Evolutionary conservation across 2,888 invertebrate species (phyloP).

Genomic region (Napeogenes sylphis): DNA sequence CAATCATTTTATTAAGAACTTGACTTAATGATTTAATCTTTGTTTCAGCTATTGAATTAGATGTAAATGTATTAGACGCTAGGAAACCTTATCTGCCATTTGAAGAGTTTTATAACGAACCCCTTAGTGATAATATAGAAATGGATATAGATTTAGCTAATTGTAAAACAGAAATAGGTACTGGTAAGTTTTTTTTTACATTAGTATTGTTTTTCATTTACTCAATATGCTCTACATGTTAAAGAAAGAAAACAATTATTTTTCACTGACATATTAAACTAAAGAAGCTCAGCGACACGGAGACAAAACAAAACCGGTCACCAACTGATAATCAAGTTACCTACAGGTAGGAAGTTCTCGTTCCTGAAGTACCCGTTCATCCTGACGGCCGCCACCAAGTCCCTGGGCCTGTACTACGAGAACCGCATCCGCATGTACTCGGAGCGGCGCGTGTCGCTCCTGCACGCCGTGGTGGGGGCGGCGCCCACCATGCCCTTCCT

Average conservation of each 20-base stretch:
- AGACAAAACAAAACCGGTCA: not conserved
- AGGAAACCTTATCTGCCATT: slow-evolving; percentile 89
- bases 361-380: slow-evolving; percentile 95
- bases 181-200: slow-evolving; percentile 48
- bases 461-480: slow-evolving; percentile 90
- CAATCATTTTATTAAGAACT: not conserved
- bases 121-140: slow-evolving; percentile 93
- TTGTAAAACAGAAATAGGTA: slow-evolving; percentile 83
- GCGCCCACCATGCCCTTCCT: slow-evolving; percentile 90
- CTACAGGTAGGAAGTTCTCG: slow-evolving; percentile 83
- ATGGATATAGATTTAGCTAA: slow-evolving; percentile 96
- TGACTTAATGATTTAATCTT: not conserved
- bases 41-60: slow-evolving; percentile 83
- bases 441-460: slow-evolving; percentile 90
- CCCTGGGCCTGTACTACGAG: slow-evolving; percentile 93
- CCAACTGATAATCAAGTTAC: too few relatives aligned
- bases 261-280: too few relatives aligned
- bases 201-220: not conserved
- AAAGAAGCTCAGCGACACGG: too few relatives aligned
- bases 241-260: too few relatives aligned
- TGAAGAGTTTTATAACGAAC: slow-evolving; percentile 96
- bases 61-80: slow-evolving; percentile 87
- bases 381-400: slow-evolving; percentile 93
- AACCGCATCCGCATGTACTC: slow-evolving; percentile 97
- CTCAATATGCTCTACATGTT: not conserved